Base-by-base conservation (phyloP, 2,797 vertebrate genomes). In the Chrosomus eos region DNA sequence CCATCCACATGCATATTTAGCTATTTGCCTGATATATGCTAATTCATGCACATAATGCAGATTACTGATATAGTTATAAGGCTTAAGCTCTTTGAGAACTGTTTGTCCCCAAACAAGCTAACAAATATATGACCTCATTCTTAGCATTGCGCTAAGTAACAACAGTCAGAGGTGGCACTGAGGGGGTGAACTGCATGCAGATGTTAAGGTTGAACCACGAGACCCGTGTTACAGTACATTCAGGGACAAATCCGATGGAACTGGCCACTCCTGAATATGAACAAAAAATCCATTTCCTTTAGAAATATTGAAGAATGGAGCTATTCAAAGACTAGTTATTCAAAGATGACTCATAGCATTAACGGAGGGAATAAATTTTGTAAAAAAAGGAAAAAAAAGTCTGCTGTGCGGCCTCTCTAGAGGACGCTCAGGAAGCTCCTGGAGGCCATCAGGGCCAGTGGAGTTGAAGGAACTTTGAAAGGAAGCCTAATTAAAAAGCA, bases 1-100 rank as follows among this genome's bases (percentile, higher is more conserved):
- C 76, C 80, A 80, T 84, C 28, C 79, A 84, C 88, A 90, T 90
- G 76, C 89, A 90, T 89, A 88, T 89, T 88, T 87, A 90, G 87
- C 68, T 84, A 77, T 31, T 66, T 43, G 75, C 74, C 71, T 88
- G 76, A 90, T 87, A 72, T 85, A 90, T 89, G 88, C 75, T 88
- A 90, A 90, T 90, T 77, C 64, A 90, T 90, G 89, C 89, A 90
- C 85, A 88, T 83, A 87, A 88, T 88, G 88, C 87, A 90, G 85
- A 90, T 90, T 88, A 89, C 75, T 55, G 64, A 83, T 76, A 76
- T 80, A 68, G 83, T 88, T 86, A 87, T 83, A 71, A 1, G 74
- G 84, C 75, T 68, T 84, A 79, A 79, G 64, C 74, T 84, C 71
- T 86, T 87, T 72, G 86, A 82, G 77, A 76, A 81, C 58, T 76